Evolutionary conservation across 2,888 invertebrate species (phyloP).

Genomic region (Drosophila eohydei): DNA sequence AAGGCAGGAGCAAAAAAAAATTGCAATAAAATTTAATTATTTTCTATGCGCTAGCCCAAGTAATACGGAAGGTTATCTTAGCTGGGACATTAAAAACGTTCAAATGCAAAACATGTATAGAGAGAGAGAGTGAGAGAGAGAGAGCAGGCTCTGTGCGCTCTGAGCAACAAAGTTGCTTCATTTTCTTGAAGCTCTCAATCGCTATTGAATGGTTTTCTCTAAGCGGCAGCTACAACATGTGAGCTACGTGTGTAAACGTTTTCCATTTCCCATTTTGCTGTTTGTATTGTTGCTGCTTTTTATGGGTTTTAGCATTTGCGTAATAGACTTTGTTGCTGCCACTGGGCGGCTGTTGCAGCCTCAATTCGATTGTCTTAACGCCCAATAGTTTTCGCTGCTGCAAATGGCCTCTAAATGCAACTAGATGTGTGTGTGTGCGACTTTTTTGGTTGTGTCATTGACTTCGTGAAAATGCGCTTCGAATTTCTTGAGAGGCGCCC

Average conservation of each 20-base stretch:
- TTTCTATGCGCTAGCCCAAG: slow-evolving; percentile 37
- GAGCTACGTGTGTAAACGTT: slow-evolving; percentile 22
- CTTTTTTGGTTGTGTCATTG: slow-evolving; percentile 35
- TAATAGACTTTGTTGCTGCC: slow-evolving; percentile 46
- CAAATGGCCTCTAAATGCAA: slow-evolving; percentile 37
- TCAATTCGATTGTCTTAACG: background rate
- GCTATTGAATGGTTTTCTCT: slow-evolving; percentile 2
- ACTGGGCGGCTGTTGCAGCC: slow-evolving; percentile 1
- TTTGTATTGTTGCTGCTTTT: slow-evolving; percentile 37
- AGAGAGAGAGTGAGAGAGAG: background rate
- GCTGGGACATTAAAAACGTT: slow-evolving; percentile 9
- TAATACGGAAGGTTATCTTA: slow-evolving; percentile 22
- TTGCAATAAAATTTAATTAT: slow-evolving; percentile 66
- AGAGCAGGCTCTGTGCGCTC: too few relatives aligned
- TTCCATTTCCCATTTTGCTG: slow-evolving; percentile 47
- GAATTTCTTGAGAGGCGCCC: slow-evolving; percentile 35
- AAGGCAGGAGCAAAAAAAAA: slow-evolving; percentile 1
- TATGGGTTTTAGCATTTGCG: slow-evolving; percentile 41
- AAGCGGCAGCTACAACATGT: background rate
- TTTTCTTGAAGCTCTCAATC: background rate
- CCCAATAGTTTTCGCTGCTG: slow-evolving; percentile 39
- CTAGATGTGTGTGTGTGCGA: slow-evolving; percentile 4
- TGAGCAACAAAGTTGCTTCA: background rate
- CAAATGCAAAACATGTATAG: background rate
- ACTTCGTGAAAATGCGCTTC: slow-evolving; percentile 39